Base-by-base conservation (phyloP, 2,797 vertebrate genomes). In the Streptopelia turtur region DNA sequence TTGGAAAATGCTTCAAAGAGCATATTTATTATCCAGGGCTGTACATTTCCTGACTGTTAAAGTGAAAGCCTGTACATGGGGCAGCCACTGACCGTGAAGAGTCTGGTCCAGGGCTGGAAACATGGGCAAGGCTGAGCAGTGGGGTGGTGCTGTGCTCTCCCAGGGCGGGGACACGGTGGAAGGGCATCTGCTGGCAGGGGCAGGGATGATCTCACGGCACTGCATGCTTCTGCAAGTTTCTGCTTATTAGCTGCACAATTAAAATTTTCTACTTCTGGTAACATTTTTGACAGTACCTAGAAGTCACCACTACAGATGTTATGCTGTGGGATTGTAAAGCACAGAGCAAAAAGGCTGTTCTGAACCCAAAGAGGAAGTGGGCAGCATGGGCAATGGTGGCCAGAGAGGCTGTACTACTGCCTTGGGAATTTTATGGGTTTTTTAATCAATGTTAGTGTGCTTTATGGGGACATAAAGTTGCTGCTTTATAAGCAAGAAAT, bases 171-270 rank as follows among this genome's bases (percentile, higher is more conserved):
- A 28, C 16, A 4, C 14, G 1, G 9, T 24, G 47, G 39, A 71
- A 45, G 35, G 24, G 15, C 59, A 39, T 31, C 33, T 43, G 39
- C 41, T 52, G 20, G 20, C 61, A 47, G 45, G 24, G 75, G 28
- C 55, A 60, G 52, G 35, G 25, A 35, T 6, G 20, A 20, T 45
- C 37, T 81, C 0, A 0, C 1, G 1, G 21, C 31, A 21, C 56
- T 16, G 41, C 13, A 9, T 0, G 0, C 31, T 28, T 9, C 7
- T 4, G 12, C 11, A 0, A 0, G 0, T 41, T 71, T 50, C 75
- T 63, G 1, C 33, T 68, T 15, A 1, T 8, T n/a, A 47, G 18
- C 81, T 64, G 28, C 22, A 7, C 31, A 45, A 2, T 6, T 4
- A 9, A n/a, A 47, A 30, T 55, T 53, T 47, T 47, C 50, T 65